These are phyloP conservation scores for Metaphire vulgaris DNA, from an alignment of 1,140 invertebrate genomes.

Conservation along the genomic window DNA sequence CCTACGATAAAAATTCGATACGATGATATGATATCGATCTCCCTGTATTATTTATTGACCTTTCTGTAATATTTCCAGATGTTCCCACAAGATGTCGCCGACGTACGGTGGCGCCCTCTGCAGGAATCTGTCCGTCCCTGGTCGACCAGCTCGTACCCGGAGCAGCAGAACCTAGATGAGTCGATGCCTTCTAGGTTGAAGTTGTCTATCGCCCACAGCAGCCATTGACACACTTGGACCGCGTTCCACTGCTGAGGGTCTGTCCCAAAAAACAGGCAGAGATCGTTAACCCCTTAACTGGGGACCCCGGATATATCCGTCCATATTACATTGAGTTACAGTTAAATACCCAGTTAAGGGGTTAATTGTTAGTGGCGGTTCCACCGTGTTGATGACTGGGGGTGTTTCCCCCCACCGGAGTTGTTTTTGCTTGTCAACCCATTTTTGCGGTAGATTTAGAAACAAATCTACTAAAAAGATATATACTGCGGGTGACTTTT, in stretches of 20 bases:
- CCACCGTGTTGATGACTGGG: neutral
- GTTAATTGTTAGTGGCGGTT: neutral
- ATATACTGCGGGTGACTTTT: too few relatives aligned
- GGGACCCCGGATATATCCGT: too few relatives aligned
- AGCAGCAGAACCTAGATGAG: constrained; percentile 59
- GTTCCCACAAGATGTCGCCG: constrained; percentile 95
- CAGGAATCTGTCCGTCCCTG: constrained; percentile 81
- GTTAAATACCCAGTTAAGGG: neutral
- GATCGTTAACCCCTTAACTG: neutral
- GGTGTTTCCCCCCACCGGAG: neutral
- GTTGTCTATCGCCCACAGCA: constrained; percentile 86
- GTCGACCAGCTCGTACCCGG: constrained; percentile 84
- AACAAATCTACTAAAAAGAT: too few relatives aligned
- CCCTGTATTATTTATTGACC: too few relatives aligned
- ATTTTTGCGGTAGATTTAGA: too few relatives aligned
- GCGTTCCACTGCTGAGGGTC: constrained; percentile 90
- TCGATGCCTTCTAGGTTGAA: constrained; percentile 82
- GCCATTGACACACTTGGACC: constrained; percentile 81
- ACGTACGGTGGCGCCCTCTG: constrained; percentile 81
- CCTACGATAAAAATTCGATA: too few relatives aligned
- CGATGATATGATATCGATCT: too few relatives aligned
- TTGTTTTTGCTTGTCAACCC: neutral
- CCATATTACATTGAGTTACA: neutral
- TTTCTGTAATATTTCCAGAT: constrained; percentile 91
- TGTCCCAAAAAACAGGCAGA: constrained; percentile 51